Percentiles rank a stretch among this genome's conserved stretches.
Evolutionary conservation across 1,140 invertebrate species (phyloP).

Genomic region (Holotrichia oblita): DNA sequence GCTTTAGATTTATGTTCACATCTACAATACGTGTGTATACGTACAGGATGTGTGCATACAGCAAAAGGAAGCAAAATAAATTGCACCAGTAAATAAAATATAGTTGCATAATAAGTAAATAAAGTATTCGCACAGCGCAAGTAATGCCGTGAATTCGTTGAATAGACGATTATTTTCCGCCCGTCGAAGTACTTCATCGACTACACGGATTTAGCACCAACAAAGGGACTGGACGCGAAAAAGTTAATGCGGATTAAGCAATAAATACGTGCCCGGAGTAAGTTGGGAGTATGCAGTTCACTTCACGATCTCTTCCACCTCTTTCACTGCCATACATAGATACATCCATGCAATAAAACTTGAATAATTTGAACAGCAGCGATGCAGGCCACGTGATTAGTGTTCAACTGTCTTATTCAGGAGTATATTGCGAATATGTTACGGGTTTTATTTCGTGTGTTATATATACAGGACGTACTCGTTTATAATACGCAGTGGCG

Average conservation of each 20-base stretch:
- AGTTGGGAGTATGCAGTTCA: not conserved
- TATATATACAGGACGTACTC: not conserved
- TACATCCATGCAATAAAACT: conserved; percentile 1
- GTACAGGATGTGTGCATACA: too few relatives aligned
- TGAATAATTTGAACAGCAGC: conserved; percentile 12
- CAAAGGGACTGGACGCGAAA: not conserved
- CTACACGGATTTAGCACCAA: not conserved
- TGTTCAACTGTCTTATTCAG: not conserved
- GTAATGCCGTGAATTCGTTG: not conserved
- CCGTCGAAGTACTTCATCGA: not conserved
- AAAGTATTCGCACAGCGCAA: not conserved
- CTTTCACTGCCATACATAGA: conserved; percentile 3
- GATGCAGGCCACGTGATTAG: not conserved
- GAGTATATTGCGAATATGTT: not conserved
- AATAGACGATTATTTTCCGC: not conserved
- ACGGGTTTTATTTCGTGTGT: not conserved
- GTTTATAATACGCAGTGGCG: too few relatives aligned
- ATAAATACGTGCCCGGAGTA: not conserved
- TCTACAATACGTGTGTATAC: too few relatives aligned
- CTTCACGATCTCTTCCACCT: conserved; percentile 11
- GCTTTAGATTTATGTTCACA: not conserved
- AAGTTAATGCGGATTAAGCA: conserved; percentile 16
- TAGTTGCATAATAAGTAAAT: not conserved
- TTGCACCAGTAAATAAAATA: not conserved
- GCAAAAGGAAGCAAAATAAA: not conserved